Evolutionary conservation across 1,140 invertebrate genomes (phyloP).

Genomic region (Zaprionus vittiger): DNA sequence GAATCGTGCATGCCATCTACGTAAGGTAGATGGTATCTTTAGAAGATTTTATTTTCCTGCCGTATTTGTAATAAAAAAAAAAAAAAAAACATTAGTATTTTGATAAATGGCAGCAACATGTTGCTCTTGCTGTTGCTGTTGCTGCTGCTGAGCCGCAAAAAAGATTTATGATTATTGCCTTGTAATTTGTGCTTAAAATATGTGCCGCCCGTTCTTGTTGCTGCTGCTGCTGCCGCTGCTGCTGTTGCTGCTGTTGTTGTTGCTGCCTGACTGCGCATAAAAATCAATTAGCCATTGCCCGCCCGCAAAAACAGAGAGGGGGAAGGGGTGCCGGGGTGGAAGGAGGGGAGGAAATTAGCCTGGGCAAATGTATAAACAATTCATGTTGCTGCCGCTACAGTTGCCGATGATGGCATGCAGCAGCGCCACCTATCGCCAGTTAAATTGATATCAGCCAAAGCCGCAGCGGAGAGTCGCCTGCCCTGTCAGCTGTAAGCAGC

Average conservation of each 20-base stretch:
- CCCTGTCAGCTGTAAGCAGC: conserved; percentile 75
- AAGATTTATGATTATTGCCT: conserved; percentile 83
- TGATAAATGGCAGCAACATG: conserved; percentile 75
- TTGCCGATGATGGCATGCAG: conserved; percentile 65
- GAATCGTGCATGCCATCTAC: too few species aligned
- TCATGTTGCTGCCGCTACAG: conserved; percentile 55
- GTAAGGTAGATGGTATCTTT: too few species aligned
- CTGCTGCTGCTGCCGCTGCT: conserved; percentile 25
- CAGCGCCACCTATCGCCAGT: conserved; percentile 77
- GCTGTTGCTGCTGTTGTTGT: conserved; percentile 28
- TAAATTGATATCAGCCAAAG: conserved; percentile 52
- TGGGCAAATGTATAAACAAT: conserved; percentile 63
- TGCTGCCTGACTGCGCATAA: conserved; percentile 58
- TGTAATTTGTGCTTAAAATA: conserved; percentile 83
- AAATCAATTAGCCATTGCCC: conserved; percentile 70
- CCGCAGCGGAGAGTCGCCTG: conserved; percentile 36
- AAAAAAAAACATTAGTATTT: conserved; percentile 52
- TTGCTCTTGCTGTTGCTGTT: conserved; percentile 50
- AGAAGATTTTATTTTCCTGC: too few species aligned
- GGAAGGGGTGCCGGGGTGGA: neutral
- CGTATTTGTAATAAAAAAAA: too few species aligned
- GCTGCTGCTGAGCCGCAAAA: conserved; percentile 68
- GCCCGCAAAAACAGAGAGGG: neutral
- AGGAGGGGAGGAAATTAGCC: conserved; percentile 17
- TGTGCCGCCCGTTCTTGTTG: conserved; percentile 61